Base-by-base conservation (phyloP, 2,888 invertebrate species). In the Syrphus vitripennis region DNA sequence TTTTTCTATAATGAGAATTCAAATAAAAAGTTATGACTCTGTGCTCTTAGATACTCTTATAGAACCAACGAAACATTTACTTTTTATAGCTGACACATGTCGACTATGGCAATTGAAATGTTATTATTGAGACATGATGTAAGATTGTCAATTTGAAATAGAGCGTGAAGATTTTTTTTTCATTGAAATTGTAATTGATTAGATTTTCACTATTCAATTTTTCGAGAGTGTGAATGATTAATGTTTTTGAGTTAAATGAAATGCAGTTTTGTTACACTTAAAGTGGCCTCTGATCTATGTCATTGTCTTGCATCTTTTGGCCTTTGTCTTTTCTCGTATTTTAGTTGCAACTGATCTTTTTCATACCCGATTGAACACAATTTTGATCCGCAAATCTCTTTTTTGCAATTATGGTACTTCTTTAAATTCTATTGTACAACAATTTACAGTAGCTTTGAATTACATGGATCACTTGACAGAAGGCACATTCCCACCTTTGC, bases 11-110 rank as follows among this genome's bases (percentile, higher is more conserved):
- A 37, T 70, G 31, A 70, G 37, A 34, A 67, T 21, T 48, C 19
- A 16, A 53, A 61, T 61, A 72, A 57, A 42, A 53, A 37, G 12
- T 57, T 71, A 65, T 31, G 61, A 55, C 72, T 31, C 19, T 40
- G 37, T 79, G 45, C 48, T 79, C 48, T 34, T 55, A 61, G 69
- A 69, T 81, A 63, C 37, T 59, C 34, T n/a, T n/a, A n/a, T n/a
- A 37, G 74, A 40, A 31, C 21, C 12, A 55, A 34, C 19, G 48
- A 48, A 57, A 57, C 50, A 42, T 57, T 84, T 78, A 63, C 7
- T 76, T 81, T 81, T 77, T 76, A 77, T 69, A 84, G 67, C 76
- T 63, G 71, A 77, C 84, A 72, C 84, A 72, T 81, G 81, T 71
- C 48, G 37, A 57, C 34, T 57, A 45, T 65, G 50, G 74, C 10